These are phyloP conservation scores for Mormyrops attenuatus DNA, from an alignment of 2,797 vertebrate genomes.

Conservation along the genomic window DNA sequence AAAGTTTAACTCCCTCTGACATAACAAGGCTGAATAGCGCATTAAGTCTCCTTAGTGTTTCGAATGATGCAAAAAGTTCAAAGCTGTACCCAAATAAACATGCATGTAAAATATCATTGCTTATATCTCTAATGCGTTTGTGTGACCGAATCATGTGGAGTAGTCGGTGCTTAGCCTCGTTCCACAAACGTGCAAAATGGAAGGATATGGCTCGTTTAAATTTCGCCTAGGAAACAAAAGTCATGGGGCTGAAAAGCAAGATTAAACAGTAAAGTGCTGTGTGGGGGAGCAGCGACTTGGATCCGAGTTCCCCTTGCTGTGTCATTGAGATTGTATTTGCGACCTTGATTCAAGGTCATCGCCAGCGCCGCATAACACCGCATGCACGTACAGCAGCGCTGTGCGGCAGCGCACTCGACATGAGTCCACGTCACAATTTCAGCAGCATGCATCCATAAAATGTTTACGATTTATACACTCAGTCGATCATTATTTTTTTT, in stretches of 20 bases:
- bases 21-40: not conserved
- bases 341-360: conserved; percentile 72
- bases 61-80: not conserved
- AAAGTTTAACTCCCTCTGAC: not conserved
- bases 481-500: not conserved
- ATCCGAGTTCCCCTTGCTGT: conserved; percentile 36
- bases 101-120: not conserved
- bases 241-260: not conserved
- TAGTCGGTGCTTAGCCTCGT: not conserved
- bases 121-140: not conserved
- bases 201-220: not conserved
- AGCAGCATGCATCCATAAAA: not conserved
- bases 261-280: not conserved
- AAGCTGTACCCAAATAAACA: not conserved
- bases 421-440: not conserved
- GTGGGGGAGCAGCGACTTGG: conserved; percentile 11
- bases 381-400: conserved; percentile 61
- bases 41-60: not conserved
- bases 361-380: conserved; percentile 59
- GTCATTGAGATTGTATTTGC: conserved; percentile 54
- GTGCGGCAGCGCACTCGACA: conserved; percentile 54
- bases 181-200: not conserved
- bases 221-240: not conserved
- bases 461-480: not conserved
- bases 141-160: not conserved